These are phyloP conservation scores for Acronicta aceris DNA, from an alignment of 2,888 invertebrate genomes.

Conservation along the genomic window DNA sequence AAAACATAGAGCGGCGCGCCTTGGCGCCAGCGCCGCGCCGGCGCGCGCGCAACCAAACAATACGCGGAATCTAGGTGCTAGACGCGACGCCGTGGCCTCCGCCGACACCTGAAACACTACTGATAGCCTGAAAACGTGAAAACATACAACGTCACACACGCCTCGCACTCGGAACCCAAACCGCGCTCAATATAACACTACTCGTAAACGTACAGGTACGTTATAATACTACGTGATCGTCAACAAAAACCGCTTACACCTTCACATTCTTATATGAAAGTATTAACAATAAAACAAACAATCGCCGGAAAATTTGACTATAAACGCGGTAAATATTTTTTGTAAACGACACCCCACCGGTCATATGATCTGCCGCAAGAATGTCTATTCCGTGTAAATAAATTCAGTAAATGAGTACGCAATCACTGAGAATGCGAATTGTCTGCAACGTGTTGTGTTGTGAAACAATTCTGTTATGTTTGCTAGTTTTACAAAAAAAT, in stretches of 20 bases:
- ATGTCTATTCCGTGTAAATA: conserved; percentile 77
- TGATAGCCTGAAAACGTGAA: conserved; percentile 61
- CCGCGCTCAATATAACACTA: conserved; percentile 12
- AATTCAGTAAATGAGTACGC: conserved; percentile 69
- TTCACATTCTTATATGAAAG: conserved; percentile 42
- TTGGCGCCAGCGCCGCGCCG: conserved; percentile 70
- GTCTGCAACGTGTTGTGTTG: conserved; percentile 68
- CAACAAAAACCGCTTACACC: conserved; percentile 39
- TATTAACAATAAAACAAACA: conserved; percentile 46
- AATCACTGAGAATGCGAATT: conserved; percentile 71
- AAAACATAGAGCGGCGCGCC: conserved; percentile 75
- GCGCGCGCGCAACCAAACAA: conserved; percentile 65
- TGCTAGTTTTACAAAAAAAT: conserved; percentile 46
- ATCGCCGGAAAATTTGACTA: conserved; percentile 45
- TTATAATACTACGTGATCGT: conserved; percentile 20
- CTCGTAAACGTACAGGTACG: conserved; percentile 4
- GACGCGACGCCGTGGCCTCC: conserved; percentile 54
- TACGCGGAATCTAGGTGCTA: conserved; percentile 75
- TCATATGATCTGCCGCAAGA: conserved; percentile 73
- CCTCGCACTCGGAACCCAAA: conserved; percentile 1
- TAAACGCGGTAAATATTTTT: conserved; percentile 58
- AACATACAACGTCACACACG: conserved; percentile 54
- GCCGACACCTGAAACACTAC: conserved; percentile 57
- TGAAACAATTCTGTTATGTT: conserved; percentile 56
- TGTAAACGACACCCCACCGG: conserved; percentile 67